Evolutionary conservation across 2,797 vertebrate genomes (phyloP), one percentile per base, ranked within the genome.

Genomic region (Hoplostethus mediterraneus): DNA sequence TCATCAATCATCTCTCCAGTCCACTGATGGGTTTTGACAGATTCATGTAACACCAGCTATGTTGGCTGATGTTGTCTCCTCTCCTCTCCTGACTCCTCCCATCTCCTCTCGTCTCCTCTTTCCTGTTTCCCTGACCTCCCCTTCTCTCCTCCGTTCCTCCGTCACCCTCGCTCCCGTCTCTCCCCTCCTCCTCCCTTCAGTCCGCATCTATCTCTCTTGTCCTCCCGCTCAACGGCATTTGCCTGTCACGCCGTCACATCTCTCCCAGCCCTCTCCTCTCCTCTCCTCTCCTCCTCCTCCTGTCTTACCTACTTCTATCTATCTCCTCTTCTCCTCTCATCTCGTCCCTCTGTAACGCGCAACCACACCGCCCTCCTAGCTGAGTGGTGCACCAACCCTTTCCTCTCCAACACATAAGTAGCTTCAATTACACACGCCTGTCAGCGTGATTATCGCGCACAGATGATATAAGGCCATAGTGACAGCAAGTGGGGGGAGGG

Each of bases 381-480:
- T 63, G 59, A 79, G 75, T 52, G 53, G 55, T 75, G 64, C 72
- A 75, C 51, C 74, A 63, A 48, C 66, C 40, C 47, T 67, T 54
- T 78, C 73, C 78, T 40, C 45, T 25, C 21, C 57, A 25, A 49
- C 51, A 65, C 54, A 66, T 33, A 76, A 77, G 60, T 53, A 57
- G 67, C 77, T 90, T 81, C 76, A 83, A 86, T 88, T 87, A 76
- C 73, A 80, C 66, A 69, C n/a, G 78, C 60, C 57, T 81, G 83
- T 83, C 80, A 79, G 60, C 49, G 63, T 62, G 54, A 85, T 80
- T 80, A 65, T 63, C 2, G 48, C 63, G 71, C 57, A 57, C 60
- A 53, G 57, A 82, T 80, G 80, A 86, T 52, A 57, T 64, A 62
- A 69, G 77, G 60, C 45, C 67, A 45, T 21, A 13, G 57, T 45